Evolutionary conservation across 2,888 invertebrate species (phyloP), one percentile per base, ranked within the genome.

Genomic region (Tenthredo notha): DNA sequence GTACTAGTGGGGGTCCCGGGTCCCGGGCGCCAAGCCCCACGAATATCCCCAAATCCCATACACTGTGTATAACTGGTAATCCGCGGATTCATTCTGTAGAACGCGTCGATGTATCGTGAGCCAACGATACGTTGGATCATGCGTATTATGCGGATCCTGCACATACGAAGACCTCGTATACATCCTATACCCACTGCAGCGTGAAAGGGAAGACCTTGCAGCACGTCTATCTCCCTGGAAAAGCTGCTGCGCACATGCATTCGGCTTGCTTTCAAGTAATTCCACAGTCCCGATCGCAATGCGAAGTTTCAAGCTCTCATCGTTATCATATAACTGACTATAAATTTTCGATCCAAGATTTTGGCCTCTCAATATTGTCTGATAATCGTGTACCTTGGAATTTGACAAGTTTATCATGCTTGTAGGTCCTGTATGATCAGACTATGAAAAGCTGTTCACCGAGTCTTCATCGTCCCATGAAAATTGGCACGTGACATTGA

Each of bases 181-280:
- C 29, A 54, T 29, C 25, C 10, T 25, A 21, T 25, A 21, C 25
- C 25, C 10, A 25, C 77, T 84, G 85, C 85, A 88, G 89, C 87
- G 88, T 91, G 89, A 91, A 91, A 92, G 91, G 90, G 91, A 92
- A 92, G 90, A 90, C 91, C 89, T 88, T 85, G 86, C 58, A 47
- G 85, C 82, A 47, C 82, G 82, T 65, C 82, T n/a, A n/a, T 50
- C 82, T 40, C 18, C 65, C 37, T 61, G 12, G 12, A 58, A 61
- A 80, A 80, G 58, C 80, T 40, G 77, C n/a, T 40, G 40, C 7
- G 37, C 37, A 7, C 37, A 37, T 37, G 37, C 58, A 40, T 37
- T 54, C 47, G 54, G 77, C 25, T 74, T 43, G 72, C 40, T 25
- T 74, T 43, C 18, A 25, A 67, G 67, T 67, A 67, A 67, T 67